phyloP scores from a whole-genome alignment of 2,113 vertebrate genomes.

The Leptocoma aspasia region DNA sequence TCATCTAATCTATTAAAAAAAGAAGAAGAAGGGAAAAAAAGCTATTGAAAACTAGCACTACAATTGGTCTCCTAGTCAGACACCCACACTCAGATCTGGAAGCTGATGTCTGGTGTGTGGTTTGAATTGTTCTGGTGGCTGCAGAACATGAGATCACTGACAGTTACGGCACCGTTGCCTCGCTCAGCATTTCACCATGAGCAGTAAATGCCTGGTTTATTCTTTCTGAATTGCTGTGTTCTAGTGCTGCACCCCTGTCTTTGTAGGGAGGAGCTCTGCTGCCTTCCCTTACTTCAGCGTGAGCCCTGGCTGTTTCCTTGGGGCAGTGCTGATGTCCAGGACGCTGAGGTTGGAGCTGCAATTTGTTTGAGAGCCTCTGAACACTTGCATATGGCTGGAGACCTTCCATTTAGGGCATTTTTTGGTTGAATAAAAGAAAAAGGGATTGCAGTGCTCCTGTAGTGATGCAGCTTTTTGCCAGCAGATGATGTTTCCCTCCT shows the following conservation, averaged over 20 bases:
- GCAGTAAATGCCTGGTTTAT: not conserved
- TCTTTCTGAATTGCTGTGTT: not conserved
- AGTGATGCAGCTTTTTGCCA: not conserved
- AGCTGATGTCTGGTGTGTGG: not conserved
- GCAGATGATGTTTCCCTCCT: not conserved
- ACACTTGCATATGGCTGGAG: not conserved
- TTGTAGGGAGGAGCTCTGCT: fast-evolving
- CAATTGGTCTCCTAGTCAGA: not conserved
- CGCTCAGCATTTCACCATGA: not conserved
- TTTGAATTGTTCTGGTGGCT: not conserved
- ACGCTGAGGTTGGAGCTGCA: not conserved
- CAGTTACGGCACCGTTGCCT: fast-evolving
- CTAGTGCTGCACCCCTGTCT: not conserved
- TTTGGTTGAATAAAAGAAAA: not conserved
- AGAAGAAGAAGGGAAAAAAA: not conserved
- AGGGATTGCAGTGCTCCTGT: not conserved
- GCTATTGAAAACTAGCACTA: not conserved
- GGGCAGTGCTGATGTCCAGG: not conserved
- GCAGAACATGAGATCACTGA: not conserved
- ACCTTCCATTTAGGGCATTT: not conserved
- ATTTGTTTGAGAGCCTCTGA: not conserved
- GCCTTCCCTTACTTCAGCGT: not conserved
- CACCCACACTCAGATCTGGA: not conserved
- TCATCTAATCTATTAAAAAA: not conserved
- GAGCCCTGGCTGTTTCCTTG: not conserved